Conservation (phyloP, 2,888 invertebrate genomes). For the Stomorhina lunata region DNA sequence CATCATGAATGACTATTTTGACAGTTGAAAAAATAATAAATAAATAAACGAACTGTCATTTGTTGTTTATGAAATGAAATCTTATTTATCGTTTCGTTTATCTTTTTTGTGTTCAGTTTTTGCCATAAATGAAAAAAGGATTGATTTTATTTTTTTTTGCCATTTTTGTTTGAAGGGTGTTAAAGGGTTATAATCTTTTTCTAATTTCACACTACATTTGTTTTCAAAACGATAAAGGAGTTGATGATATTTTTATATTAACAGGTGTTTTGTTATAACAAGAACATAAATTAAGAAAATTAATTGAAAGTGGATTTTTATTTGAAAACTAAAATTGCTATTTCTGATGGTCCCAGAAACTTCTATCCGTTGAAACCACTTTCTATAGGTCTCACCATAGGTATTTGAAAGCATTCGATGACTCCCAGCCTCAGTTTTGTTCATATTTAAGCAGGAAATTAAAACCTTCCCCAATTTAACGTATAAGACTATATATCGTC, state of each 20-base stretch:
- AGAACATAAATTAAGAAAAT: not conserved
- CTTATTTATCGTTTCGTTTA: slow-evolving; percentile 38
- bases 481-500: no score
- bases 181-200: slow-evolving; percentile 54
- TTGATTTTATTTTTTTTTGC: slow-evolving; percentile 11
- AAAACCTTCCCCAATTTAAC: no score
- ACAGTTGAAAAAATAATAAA: slow-evolving; percentile 37
- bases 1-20: slow-evolving; percentile 54
- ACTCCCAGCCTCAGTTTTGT: no score
- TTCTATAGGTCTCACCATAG: no score
- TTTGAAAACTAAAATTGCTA: no score
- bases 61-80: slow-evolving; percentile 8
- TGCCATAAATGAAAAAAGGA: slow-evolving; percentile 2
- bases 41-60: slow-evolving; percentile 42
- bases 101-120: not conserved
- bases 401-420: no score
- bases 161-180: not conserved
- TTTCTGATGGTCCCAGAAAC: no score
- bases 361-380: no score
- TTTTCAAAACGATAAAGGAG: slow-evolving; percentile 23
- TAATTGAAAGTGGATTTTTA: not conserved
- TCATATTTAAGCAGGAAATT: no score
- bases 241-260: slow-evolving; percentile 44
- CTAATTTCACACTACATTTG: slow-evolving; percentile 65
- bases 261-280: slow-evolving; percentile 42